Evolutionary conservation across 2,888 invertebrate genomes (phyloP), one percentile per base, ranked within the genome.

Genomic region (Drosophila neotestacea): DNA sequence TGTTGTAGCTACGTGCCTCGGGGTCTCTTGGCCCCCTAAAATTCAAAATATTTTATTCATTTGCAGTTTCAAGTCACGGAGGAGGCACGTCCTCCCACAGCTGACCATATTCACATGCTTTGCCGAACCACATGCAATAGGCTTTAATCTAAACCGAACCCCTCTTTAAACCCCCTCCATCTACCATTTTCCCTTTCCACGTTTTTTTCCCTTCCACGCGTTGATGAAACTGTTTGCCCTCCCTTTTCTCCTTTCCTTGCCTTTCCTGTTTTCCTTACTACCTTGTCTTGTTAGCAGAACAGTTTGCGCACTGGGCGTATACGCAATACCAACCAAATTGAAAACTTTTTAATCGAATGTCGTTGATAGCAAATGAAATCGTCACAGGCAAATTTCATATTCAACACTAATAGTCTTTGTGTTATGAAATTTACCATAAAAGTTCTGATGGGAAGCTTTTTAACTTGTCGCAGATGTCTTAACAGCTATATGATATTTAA

Each of bases 41-140:
- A 36, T 38, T 47, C 11, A 36, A 58, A 47, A 60, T 73, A 9
- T 70, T 56, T 70, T 70, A 70, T 76, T 60, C 56, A 76, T 54
- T 63, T 13, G 4, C 6, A 5, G 28, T 50, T 48, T 42, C 32
- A 39, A 52, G 39, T 52, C 44, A 32, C 52, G 34, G 11, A 27
- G 58, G 44, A 47, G 50, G 55, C 62, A 46, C 55, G 38, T 34
- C 50, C 42, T 30, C 11, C 11, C 22, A 38, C 76, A 73, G 76
- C 76, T 73, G 73, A 60, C 42, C 32, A 46, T 38, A 28, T 58
- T 58, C 58, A 47, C 58, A 58, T 28, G 55, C 32, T 28, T 13
- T 36, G 13, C 39, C 27, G 2, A 22, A 7, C 22, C 11, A 6
- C 22, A 13, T 16, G 11, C 32, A 47, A 47, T 47, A 39, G 13